Evolutionary conservation across 2,888 invertebrate species (phyloP), one percentile per base, ranked within the genome.

Genomic region (Dyspetes luteomarginatus): DNA sequence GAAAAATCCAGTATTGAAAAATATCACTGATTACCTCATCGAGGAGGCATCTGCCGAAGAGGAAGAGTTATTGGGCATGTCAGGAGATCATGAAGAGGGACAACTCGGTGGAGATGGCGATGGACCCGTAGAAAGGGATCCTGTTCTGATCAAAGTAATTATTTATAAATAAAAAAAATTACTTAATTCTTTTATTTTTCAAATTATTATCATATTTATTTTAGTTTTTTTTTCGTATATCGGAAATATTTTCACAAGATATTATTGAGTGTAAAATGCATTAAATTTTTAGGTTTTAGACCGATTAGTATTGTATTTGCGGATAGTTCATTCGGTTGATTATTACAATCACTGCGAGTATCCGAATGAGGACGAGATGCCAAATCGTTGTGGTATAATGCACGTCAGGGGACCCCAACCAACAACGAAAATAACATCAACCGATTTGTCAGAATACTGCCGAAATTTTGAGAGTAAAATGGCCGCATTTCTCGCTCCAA

Each of bases 311-410:
- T 92, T 99, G 65, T 99, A 99, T 91, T 93, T 99, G 87, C 95
- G 99, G 62, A 94, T 99, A 56, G 99, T 99, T 0, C 99, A 99
- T 92, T 99, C 99, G 0, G 97, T 99, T 68, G 99, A 99, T 92
- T 99, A 98, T 92, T 99, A 99, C 93, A 99, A 99, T 93, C 98
- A 98, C 90, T 98, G 98, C 90, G 99, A 99, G 90, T 99, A 99
- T 93, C 98, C 99, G 0, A 98, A 98, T 88, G 99, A 99, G 92
- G 99, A 99, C 91, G 98, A 99, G 92, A 99, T 99, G 99, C 99
- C 99, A 0, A 99, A 99, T 92, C 94, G 98, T 43, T 98, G 99
- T 92, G 99, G 99, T 7, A 98, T 99, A 85, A 97, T 99, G 94
- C 99, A 99, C 90, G 98, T 98, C 0, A 94, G 99, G 60, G 98